phyloP scores from a whole-genome alignment of 2,113 vertebrate species.

The Mus spicilegus region DNA sequence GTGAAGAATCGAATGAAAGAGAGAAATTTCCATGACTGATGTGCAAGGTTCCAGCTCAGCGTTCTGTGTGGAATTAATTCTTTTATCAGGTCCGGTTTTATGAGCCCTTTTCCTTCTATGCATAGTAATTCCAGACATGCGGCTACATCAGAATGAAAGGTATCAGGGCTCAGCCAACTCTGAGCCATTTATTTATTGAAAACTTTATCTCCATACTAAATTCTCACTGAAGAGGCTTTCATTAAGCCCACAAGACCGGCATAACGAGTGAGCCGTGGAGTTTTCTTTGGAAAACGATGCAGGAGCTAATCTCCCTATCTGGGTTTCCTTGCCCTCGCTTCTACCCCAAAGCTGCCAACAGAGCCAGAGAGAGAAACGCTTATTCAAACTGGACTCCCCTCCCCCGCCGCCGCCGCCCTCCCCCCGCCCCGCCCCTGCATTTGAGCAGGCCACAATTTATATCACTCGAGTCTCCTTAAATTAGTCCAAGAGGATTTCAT shows the following conservation, averaged over 20 bases:
- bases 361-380: conserved; percentile 60
- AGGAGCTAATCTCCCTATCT: conserved; percentile 70
- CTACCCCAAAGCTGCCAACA: neutral
- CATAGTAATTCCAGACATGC: conserved; percentile 66
- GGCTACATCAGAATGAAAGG: conserved; percentile 53
- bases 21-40: conserved; percentile 43
- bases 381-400: conserved; percentile 75
- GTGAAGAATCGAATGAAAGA: conserved; percentile 36
- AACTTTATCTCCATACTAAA: conserved; percentile 82
- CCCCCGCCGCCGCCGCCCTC: too few relatives aligned
- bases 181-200: conserved; percentile 72
- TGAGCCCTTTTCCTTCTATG: conserved; percentile 26
- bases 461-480: conserved; percentile 87
- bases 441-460: conserved; percentile 88
- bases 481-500: conserved; percentile 89
- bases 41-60: conserved; percentile 51
- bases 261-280: conserved; percentile 44
- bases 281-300: conserved; percentile 51
- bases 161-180: conserved; percentile 70
- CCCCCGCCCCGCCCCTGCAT: conserved; percentile 36
- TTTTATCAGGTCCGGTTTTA: conserved; percentile 69
- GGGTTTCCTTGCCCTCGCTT: neutral
- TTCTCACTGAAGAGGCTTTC: conserved; percentile 78
- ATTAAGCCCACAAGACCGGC: conserved; percentile 72
- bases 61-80: conserved; percentile 69